Conservation (phyloP, 2,113 vertebrate species). For the Barnardius zonarius region DNA sequence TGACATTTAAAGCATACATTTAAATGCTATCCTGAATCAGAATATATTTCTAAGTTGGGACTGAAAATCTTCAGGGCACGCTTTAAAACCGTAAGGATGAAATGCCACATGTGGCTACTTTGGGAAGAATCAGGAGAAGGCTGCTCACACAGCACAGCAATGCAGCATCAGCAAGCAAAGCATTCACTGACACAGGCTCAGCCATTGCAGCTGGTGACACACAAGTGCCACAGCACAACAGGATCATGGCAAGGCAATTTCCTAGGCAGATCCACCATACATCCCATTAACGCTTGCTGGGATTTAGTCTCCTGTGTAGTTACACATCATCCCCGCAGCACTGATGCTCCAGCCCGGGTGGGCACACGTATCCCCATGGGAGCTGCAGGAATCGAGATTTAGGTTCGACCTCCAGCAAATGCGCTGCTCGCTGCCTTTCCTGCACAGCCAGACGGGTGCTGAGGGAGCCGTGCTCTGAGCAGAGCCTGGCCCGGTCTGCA, state of each 20-base stretch:
- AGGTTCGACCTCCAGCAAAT: no score
- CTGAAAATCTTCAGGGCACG: background rate
- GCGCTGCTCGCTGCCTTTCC: background rate
- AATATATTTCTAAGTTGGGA: background rate
- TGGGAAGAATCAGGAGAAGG: background rate
- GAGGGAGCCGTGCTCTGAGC: background rate
- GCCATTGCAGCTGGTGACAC: rapidly evolving
- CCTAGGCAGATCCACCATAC: rapidly evolving
- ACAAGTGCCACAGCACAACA: rapidly evolving
- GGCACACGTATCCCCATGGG: rapidly evolving
- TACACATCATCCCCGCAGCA: rapidly evolving
- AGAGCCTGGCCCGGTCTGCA: background rate
- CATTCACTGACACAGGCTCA: rapidly evolving
- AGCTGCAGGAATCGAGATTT: background rate
- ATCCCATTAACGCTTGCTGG: rapidly evolving
- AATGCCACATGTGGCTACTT: rapidly evolving
- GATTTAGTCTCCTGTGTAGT: rapidly evolving
- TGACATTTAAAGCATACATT: background rate
- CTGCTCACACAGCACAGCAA: rapidly evolving
- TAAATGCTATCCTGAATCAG: background rate
- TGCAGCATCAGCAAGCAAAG: background rate
- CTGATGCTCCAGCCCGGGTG: background rate
- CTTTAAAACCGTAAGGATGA: background rate
- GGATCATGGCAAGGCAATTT: rapidly evolving
- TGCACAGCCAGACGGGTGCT: no score